phyloP scores from a whole-genome alignment of 1,140 invertebrate species.

The Nasonia longicornis region DNA sequence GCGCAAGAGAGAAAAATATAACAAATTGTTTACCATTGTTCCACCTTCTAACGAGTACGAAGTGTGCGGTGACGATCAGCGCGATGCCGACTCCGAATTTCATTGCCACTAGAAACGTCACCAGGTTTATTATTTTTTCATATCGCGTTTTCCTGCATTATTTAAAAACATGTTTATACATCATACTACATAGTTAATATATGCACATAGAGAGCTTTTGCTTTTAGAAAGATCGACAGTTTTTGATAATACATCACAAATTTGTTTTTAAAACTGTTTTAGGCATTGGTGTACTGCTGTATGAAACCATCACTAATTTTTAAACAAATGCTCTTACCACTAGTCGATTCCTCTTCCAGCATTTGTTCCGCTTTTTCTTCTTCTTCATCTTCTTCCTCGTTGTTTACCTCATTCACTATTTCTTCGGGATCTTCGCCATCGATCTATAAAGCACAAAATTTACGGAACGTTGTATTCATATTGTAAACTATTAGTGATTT shows the following conservation, averaged over 20 bases:
- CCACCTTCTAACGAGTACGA: conserved; percentile 75
- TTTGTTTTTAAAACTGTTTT: neutral
- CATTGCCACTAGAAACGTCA: conserved; percentile 79
- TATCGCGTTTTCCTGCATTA: neutral
- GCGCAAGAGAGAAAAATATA: conserved; percentile 13
- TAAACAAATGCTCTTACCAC: conserved; percentile 55
- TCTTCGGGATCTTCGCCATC: conserved; percentile 60
- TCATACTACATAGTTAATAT: neutral
- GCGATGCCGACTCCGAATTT: conserved; percentile 83
- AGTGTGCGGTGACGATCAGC: conserved; percentile 81
- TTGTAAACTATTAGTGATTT: neutral
- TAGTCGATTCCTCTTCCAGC: conserved; percentile 62
- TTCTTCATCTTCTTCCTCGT: conserved; percentile 46
- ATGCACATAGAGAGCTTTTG: too few relatives aligned
- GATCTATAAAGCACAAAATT: conserved; percentile 41
- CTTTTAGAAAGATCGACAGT: conserved; percentile 27
- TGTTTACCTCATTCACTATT: conserved; percentile 55
- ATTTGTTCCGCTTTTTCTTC: conserved; percentile 57
- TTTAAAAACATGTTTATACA: neutral
- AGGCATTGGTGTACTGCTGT: neutral
- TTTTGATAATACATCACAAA: neutral
- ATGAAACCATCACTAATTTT: conserved; percentile 19
- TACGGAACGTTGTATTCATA: neutral
- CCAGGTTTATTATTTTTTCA: conserved; percentile 51
- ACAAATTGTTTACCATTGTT: conserved; percentile 61